Percentiles rank a stretch among this genome's conserved stretches.
phyloP scores from a whole-genome alignment of 1,140 invertebrate species.

The Drosophila kanapiae region DNA sequence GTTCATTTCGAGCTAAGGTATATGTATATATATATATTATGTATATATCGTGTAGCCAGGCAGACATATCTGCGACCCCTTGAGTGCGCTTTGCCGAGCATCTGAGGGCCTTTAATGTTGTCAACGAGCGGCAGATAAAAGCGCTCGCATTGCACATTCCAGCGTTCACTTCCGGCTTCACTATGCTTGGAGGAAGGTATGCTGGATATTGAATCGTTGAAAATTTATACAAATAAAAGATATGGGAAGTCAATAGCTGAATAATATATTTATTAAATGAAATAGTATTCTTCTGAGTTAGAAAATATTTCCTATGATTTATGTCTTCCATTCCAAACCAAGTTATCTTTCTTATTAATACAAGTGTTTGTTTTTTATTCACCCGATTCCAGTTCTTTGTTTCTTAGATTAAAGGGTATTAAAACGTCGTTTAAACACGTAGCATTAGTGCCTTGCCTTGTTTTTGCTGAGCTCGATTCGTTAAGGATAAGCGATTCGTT shows the following conservation, averaged over 20 bases:
- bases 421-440: not conserved
- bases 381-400: not conserved
- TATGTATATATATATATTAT: slow-evolving; percentile 1
- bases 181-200: not conserved
- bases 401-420: not conserved
- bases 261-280: too few relatives aligned
- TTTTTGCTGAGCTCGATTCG: slow-evolving; percentile 36
- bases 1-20: slow-evolving; percentile 18
- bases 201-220: not conserved
- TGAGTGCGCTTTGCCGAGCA: slow-evolving; percentile 57
- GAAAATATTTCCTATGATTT: too few relatives aligned
- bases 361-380: not conserved
- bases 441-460: not conserved
- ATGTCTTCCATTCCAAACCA: too few relatives aligned
- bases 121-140: slow-evolving; percentile 65
- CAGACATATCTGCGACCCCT: slow-evolving; percentile 44
- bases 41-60: slow-evolving; percentile 5
- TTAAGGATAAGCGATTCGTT: slow-evolving; percentile 51
- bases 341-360: not conserved
- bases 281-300: too few relatives aligned
- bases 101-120: slow-evolving; percentile 65
- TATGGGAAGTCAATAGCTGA: too few relatives aligned
- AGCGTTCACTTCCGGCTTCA: slow-evolving; percentile 58
- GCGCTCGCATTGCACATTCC: slow-evolving; percentile 69
- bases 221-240: too few relatives aligned